Base-by-base conservation (phyloP, 2,113 vertebrate species). In the Gila orcuttii region DNA sequence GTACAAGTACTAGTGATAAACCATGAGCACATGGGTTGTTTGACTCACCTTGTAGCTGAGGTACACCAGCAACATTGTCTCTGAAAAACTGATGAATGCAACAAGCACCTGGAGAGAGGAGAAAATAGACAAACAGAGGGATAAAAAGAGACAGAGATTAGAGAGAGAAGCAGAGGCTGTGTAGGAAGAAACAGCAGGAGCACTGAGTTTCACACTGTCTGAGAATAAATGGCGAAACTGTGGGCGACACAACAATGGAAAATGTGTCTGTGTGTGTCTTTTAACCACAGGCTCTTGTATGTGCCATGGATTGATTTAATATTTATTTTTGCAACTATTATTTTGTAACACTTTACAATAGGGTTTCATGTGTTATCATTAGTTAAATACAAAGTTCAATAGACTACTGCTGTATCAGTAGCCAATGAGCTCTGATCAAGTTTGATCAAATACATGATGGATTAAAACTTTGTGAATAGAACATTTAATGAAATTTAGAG, bases 31-130 rank as follows among this genome's bases (percentile, higher is more conserved):
- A 59, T 17, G 55, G n/a, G 36, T 12, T 47, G 31, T 60, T 55
- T 64, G 11, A 87, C 93, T 94, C 89, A 96, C 96, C 95, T 96
- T 96, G 90, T 96, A 96, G 91, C 95, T 96, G 81, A 96, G 95
- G 89, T 96, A 96, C 83, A 95, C 91, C 0, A 96, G 93, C 89
- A 96, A 90, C 96, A 96, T 96, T 28, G 95, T 96, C 90, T 96
- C 96, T 89, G 93, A 94, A 87, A 96, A 95, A 87, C 96, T 96
- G 92, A 96, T 96, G 90, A 96, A 94, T 87, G 95, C 95, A 90
- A 96, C 95, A 31, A 96, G 93, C 85, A 96, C 96, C 96, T 96
- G 92, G 86, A 36, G 76, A 76, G 36, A 83, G 31, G 59, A 36
- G 73, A 71, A 82, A 11, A 68, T 52, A 88, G 76, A 62, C 9